Conservation (phyloP, 2,888 invertebrate species). For the Camponotus fellah region DNA sequence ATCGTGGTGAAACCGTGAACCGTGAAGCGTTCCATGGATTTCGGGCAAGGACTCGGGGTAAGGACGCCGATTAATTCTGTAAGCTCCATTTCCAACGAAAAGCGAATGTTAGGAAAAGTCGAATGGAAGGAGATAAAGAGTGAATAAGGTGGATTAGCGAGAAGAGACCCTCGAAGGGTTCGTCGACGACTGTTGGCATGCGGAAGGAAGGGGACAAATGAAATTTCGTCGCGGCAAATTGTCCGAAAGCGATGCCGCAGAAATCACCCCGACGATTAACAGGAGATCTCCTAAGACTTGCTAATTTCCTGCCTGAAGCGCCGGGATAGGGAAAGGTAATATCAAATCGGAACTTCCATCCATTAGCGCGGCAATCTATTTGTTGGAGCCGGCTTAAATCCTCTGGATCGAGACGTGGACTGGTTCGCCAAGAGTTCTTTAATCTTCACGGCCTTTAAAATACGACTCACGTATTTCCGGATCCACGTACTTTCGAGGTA, state of each 20-base stretch:
- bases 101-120: conserved; percentile 22
- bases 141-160: conserved; percentile 75
- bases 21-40: conserved; percentile 64
- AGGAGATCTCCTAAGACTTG: conserved; percentile 72
- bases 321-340: conserved; percentile 54
- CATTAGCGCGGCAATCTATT: conserved; percentile 74
- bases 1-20: conserved; percentile 35
- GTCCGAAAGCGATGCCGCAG: conserved; percentile 78
- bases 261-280: conserved; percentile 79
- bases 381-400: conserved; percentile 67
- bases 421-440: conserved; percentile 57
- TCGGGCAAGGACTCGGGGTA: conserved; percentile 62
- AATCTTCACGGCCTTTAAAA: conserved; percentile 54
- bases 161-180: conserved; percentile 66
- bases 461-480: conserved; percentile 64
- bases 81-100: conserved; percentile 58
- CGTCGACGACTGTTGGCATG: conserved; percentile 51
- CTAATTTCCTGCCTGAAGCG: conserved; percentile 71
- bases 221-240: conserved; percentile 81
- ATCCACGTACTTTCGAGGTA: conserved; percentile 47
- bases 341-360: conserved; percentile 66
- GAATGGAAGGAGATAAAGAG: conserved; percentile 37
- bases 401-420: conserved; percentile 65
- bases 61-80: conserved; percentile 74
- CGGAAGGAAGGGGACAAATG: conserved; percentile 74